Percentiles rank a stretch among this genome's conserved stretches.
These are phyloP conservation scores for Cosmia pyralina DNA, from an alignment of 2,888 invertebrate genomes.

Conservation along the genomic window DNA sequence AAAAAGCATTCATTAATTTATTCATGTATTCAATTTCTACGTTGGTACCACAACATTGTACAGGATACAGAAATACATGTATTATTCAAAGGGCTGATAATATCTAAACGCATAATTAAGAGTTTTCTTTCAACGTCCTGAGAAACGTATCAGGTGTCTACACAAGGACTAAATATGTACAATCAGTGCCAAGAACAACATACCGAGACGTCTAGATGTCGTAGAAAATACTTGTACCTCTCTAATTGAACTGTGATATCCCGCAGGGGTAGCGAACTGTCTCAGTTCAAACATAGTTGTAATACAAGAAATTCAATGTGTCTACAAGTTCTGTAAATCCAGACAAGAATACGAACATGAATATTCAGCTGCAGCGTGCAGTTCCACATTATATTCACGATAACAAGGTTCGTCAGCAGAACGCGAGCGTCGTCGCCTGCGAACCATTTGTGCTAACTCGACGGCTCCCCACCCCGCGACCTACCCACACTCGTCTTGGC, in stretches of 20 bases:
- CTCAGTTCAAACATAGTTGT: constrained; percentile 50
- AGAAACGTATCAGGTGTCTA: constrained; percentile 48
- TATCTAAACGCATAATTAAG: constrained; percentile 45
- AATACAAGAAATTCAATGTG: constrained; percentile 49
- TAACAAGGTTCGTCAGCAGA: constrained; percentile 89
- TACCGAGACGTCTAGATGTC: constrained; percentile 9
- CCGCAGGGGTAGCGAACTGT: constrained; percentile 43
- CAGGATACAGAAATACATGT: constrained; percentile 44
- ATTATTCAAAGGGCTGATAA: constrained; percentile 52
- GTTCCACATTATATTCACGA: constrained; percentile 81
- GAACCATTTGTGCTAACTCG: constrained; percentile 79
- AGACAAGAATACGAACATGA: constrained; percentile 83
- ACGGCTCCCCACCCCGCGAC: constrained; percentile 66
- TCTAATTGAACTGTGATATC: constrained; percentile 44
- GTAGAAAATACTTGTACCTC: constrained; percentile 16
- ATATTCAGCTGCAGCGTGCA: constrained; percentile 84
- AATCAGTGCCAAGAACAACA: constrained; percentile 43
- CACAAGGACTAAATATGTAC: constrained; percentile 33
- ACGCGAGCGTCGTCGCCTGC: constrained; percentile 69
- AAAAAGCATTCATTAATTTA: constrained; percentile 39
- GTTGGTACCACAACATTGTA: constrained; percentile 30
- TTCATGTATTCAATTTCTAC: constrained; percentile 49
- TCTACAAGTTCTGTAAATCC: constrained; percentile 60
- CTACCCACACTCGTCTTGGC: constrained; percentile 74
- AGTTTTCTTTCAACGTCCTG: constrained; percentile 48